Percentiles rank a stretch among this genome's conserved stretches.
Conservation (phyloP, 2,113 vertebrate genomes). For the Elanoides forficatus region DNA sequence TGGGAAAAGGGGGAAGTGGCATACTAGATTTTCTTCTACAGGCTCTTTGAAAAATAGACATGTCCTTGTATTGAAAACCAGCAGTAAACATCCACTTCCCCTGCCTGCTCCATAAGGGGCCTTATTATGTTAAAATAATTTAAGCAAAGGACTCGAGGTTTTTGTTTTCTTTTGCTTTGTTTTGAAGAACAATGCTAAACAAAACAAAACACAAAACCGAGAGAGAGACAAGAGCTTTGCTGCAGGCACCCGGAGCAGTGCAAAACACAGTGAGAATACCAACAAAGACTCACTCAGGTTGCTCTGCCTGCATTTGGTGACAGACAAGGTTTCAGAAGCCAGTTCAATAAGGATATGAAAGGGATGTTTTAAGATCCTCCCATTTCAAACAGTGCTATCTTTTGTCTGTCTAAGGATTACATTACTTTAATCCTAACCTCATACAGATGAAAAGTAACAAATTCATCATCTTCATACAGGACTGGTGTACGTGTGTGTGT, state of each 20-base stretch:
- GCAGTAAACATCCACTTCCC: neutral
- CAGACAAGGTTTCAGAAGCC: neutral
- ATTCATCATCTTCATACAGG: neutral
- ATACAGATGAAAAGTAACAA: neutral
- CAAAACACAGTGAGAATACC: neutral
- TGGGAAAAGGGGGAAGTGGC: neutral
- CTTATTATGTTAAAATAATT: conserved; percentile 18
- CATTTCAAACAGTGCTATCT: neutral
- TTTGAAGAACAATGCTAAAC: neutral
- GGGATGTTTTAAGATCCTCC: neutral
- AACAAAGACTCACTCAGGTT: neutral
- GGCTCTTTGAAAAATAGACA: neutral
- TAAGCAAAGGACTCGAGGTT: neutral
- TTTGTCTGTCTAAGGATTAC: neutral
- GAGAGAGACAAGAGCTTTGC: neutral
- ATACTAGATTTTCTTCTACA: neutral
- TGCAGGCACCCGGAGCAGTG: neutral
- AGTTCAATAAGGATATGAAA: neutral
- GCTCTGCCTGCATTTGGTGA: neutral
- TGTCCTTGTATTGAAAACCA: neutral
- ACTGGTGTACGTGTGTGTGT: fast-evolving
- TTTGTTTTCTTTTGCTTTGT: neutral
- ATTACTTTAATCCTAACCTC: neutral
- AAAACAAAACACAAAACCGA: neutral
- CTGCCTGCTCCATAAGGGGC: neutral